A percentile compares a stretch with the other conserved stretches of the same genome.
phyloP scores from a whole-genome alignment of 2,797 vertebrate genomes.

The Centroberyx gerrardi region DNA sequence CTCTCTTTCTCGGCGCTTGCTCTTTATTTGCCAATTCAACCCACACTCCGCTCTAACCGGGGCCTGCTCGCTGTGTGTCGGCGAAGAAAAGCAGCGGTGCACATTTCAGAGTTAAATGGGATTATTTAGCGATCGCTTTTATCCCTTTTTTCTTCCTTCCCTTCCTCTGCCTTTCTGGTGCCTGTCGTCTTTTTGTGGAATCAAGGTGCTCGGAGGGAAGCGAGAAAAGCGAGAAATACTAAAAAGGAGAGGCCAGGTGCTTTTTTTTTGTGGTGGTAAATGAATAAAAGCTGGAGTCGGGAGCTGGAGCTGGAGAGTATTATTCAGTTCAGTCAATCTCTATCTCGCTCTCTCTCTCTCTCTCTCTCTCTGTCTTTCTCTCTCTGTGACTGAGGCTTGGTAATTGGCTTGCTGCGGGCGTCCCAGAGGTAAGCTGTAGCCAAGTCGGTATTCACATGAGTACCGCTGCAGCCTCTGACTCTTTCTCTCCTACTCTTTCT shows the following conservation, averaged over 20 bases:
- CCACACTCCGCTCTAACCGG: slow-evolving; percentile 67
- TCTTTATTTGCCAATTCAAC: slow-evolving; percentile 73
- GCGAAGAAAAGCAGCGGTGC: slow-evolving; percentile 75
- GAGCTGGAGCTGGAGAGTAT: slow-evolving; percentile 57
- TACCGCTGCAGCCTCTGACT: slow-evolving; percentile 68
- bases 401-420: slow-evolving; percentile 81
- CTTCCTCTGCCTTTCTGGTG: slow-evolving; percentile 45
- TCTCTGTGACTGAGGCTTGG: slow-evolving; percentile 67
- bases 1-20: slow-evolving; percentile 51
- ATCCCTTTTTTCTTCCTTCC: slow-evolving; percentile 59
- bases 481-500: slow-evolving; percentile 48
- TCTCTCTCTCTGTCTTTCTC: slow-evolving; percentile 58
- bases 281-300: slow-evolving; percentile 61
- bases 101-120: slow-evolving; percentile 80
- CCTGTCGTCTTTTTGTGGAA: slow-evolving; percentile 71
- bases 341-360: slow-evolving; percentile 36
- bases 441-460: slow-evolving; percentile 80
- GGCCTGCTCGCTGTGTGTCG: slow-evolving; percentile 67
- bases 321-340: slow-evolving; percentile 72
- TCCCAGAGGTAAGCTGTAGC: slow-evolving; percentile 80
- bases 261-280: slow-evolving; percentile 34
- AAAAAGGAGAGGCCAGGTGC: slow-evolving; percentile 55
- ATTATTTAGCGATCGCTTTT: slow-evolving; percentile 78
- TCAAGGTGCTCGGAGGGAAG: slow-evolving; percentile 51
- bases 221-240: slow-evolving; percentile 54